Evolutionary conservation across 2,888 invertebrate genomes (phyloP), one percentile per base, ranked within the genome.

Genomic region (Pterostichus madidus): DNA sequence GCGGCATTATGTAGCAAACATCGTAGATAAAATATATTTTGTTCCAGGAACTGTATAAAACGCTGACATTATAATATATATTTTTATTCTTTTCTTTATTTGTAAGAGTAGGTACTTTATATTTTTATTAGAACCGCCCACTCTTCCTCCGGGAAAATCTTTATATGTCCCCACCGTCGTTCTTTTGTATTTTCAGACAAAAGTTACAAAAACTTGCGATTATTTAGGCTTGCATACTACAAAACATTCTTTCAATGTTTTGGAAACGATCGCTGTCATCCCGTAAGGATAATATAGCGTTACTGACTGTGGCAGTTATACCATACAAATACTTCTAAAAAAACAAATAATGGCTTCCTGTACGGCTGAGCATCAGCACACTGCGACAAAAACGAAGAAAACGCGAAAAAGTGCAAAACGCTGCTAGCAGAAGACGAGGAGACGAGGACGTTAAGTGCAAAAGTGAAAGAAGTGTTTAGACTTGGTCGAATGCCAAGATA

Each of bases 331-430:
- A 49, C 49, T 5, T 49, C 49, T 49, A 11, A 49, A 49, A 49
- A 49, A 49, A 49, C 49, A 49, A 49, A 49, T 49, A 49, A 49
- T 49, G 49, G 49, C 49, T 49, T 49, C 49, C 49, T 49, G 49
- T 49, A 49, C 49, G 49, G 39, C 39, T 39, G 39, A 39, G 39
- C 39, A 39, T 39, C 39, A 24, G 39, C 39, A 35, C 35, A 39
- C 49, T n/a, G 49, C n/a, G 49, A 49, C 49, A 49, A 49, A 49
- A 49, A 49, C 5, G 49, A 49, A 49, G 49, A 49, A 49, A 13
- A 49, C 11, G 49, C 13, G 49, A 13, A 49, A 46, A 49, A 49
- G 49, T 49, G 49, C 49, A 49, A 49, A 49, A n/a, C 49, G 49
- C 10, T 49, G 49, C 49, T 11, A 49, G 8, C 39, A 39, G 49